Conservation (phyloP, 2,888 invertebrate genomes). For the Pachliopta kotzebuea region DNA sequence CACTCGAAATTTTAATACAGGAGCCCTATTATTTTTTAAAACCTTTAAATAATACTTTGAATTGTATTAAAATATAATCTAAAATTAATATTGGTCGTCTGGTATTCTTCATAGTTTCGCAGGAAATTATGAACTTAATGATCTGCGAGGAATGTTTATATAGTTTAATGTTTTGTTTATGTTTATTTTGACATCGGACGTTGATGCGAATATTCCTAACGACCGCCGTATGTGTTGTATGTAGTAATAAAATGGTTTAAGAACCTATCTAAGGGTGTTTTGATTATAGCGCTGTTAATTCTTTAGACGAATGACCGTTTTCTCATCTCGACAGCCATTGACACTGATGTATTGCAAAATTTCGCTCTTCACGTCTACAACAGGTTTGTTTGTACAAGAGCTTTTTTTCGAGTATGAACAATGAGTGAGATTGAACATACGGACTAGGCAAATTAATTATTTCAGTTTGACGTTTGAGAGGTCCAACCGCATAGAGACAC, state of each 20-base stretch:
- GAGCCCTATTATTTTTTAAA: background rate
- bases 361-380: slow-evolving; percentile 25
- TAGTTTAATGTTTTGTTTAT: slow-evolving; percentile 38
- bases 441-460: slow-evolving; percentile 6
- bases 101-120: slow-evolving; percentile 1
- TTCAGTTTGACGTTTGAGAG: slow-evolving; percentile 6
- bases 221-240: slow-evolving; percentile 10
- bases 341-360: slow-evolving; percentile 61
- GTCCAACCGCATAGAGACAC: slow-evolving; percentile 1
- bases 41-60: background rate
- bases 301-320: slow-evolving; percentile 50
- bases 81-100: background rate
- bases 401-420: slow-evolving; percentile 30
- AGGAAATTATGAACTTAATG: slow-evolving; percentile 4
- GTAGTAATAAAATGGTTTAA: slow-evolving; percentile 19
- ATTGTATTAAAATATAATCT: background rate
- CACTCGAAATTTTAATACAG: background rate
- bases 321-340: slow-evolving; percentile 45
- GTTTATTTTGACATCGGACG: slow-evolving; percentile 41
- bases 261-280: slow-evolving; percentile 3
- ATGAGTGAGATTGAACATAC: background rate
- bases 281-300: slow-evolving; percentile 34
- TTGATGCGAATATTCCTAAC: slow-evolving; percentile 11
- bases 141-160: slow-evolving; percentile 19
- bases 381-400: slow-evolving; percentile 1